Percentiles rank a stretch among this genome's conserved stretches.
phyloP scores from a whole-genome alignment of 2,113 vertebrate genomes.

The Amphilophus citrinellus region DNA sequence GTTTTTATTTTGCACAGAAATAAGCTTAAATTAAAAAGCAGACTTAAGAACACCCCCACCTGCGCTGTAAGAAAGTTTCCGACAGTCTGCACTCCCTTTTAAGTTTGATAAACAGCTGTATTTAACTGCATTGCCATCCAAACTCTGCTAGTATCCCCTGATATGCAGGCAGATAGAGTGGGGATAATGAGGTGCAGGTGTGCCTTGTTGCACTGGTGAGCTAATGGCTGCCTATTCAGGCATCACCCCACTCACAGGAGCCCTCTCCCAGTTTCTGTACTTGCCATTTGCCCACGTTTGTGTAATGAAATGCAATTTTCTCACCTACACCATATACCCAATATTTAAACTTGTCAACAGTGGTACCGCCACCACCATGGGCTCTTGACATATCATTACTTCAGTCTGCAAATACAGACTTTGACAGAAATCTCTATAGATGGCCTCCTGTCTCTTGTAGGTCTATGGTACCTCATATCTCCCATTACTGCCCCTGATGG shows the following conservation, averaged over 20 bases:
- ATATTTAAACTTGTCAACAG: slow-evolving; percentile 28
- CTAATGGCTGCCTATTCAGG: background rate
- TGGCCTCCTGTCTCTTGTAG: background rate
- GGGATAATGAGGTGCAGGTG: slow-evolving; percentile 46
- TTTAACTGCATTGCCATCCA: slow-evolving; percentile 4
- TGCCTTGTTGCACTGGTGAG: slow-evolving; percentile 25
- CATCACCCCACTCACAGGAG: slow-evolving; percentile 32
- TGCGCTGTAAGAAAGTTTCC: background rate
- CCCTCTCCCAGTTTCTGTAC: slow-evolving; percentile 21
- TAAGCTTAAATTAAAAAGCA: slow-evolving; percentile 18
- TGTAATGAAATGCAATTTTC: slow-evolving; percentile 57
- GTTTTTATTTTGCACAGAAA: slow-evolving; percentile 33
- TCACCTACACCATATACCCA: slow-evolving; percentile 35
- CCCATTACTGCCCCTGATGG: background rate
- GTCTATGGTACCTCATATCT: background rate
- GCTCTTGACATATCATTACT: background rate
- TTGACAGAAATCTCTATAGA: background rate
- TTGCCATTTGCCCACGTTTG: slow-evolving; percentile 16
- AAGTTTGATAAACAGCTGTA: slow-evolving; percentile 11
- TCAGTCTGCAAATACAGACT: slow-evolving; percentile 5
- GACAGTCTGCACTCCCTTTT: background rate
- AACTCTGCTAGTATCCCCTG: background rate
- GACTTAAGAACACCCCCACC: slow-evolving; percentile 23
- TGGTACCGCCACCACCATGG: background rate
- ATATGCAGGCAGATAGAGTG: background rate